These are phyloP conservation scores for Boulengeromyrus knoepffleri DNA, from an alignment of 2,113 vertebrate species.

Conservation along the genomic window DNA sequence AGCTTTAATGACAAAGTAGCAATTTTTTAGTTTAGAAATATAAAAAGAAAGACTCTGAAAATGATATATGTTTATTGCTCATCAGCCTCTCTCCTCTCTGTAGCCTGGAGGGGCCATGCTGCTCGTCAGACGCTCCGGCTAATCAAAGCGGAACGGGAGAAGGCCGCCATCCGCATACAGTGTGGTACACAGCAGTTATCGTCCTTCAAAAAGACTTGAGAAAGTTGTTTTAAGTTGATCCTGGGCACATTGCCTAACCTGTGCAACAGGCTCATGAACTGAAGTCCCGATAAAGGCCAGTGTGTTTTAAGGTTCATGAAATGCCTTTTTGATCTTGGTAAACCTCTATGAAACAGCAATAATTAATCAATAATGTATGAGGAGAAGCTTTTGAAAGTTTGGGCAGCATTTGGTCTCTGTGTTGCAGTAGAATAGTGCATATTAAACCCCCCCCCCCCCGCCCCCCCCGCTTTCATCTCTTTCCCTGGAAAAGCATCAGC, in stretches of 20 bases:
- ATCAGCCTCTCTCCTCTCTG: background rate
- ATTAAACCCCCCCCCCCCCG: constrained; percentile 81
- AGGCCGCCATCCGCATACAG: constrained; percentile 64
- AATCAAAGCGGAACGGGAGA: constrained; percentile 65
- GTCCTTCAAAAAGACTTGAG: background rate
- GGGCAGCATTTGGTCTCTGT: constrained; percentile 92
- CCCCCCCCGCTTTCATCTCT: constrained; percentile 84
- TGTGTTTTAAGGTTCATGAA: constrained; percentile 22
- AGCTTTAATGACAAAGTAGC: background rate
- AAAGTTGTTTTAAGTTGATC: constrained; percentile 31
- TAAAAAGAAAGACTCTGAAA: background rate
- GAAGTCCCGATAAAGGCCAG: constrained; percentile 20
- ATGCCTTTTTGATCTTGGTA: constrained; percentile 57
- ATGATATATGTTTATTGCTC: background rate
- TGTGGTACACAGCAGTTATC: constrained; percentile 58
- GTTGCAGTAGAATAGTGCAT: constrained; percentile 80
- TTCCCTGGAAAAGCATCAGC: constrained; percentile 89
- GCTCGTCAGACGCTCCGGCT: constrained; percentile 32
- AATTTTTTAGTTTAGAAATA: background rate
- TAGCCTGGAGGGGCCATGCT: constrained; percentile 6
- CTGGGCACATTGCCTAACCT: background rate
- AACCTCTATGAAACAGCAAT: constrained; percentile 56
- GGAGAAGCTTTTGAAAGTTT: constrained; percentile 77
- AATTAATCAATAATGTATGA: constrained; percentile 68
- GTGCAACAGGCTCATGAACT: constrained; percentile 1